Evolutionary conservation across 2,888 invertebrate genomes (phyloP).

Genomic region (Cephus nigrinus): DNA sequence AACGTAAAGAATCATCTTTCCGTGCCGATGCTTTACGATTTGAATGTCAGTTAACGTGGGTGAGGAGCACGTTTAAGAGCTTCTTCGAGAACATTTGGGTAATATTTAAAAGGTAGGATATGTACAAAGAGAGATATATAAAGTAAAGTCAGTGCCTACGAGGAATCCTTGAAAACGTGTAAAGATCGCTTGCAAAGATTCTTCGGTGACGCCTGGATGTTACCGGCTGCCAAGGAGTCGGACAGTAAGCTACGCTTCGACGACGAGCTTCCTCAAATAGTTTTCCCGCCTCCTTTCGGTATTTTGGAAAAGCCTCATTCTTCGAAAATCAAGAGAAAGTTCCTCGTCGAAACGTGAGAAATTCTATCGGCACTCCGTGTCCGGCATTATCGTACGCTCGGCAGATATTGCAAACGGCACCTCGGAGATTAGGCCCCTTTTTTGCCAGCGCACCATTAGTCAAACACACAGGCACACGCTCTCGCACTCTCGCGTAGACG

Average conservation of each 20-base stretch:
- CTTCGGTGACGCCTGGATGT: background rate
- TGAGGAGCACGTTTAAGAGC: constrained; percentile 9
- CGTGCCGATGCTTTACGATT: constrained; percentile 1
- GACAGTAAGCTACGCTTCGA: background rate
- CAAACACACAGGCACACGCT: constrained; percentile 4
- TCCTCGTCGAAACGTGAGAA: background rate
- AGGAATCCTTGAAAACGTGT: background rate
- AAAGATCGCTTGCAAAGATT: background rate
- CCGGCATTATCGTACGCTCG: constrained; percentile 4
- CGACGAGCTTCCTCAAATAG: background rate
- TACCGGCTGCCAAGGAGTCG: background rate
- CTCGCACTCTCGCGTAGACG: background rate
- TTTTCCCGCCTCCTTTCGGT: background rate
- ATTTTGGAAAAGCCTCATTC: background rate
- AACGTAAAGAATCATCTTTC: background rate
- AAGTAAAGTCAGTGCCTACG: constrained; percentile 19
- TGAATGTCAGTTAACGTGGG: constrained; percentile 14
- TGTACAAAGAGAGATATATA: constrained; percentile 61
- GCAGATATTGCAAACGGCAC: constrained; percentile 31
- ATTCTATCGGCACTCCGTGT: background rate
- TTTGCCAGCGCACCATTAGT: constrained; percentile 23
- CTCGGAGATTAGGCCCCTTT: constrained; percentile 36
- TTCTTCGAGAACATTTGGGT: constrained; percentile 27
- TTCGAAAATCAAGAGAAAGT: background rate
- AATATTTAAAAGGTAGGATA: constrained; percentile 53